Evolutionary conservation across 1,140 invertebrate species (phyloP).

Genomic region (Saccostrea glomerata): DNA sequence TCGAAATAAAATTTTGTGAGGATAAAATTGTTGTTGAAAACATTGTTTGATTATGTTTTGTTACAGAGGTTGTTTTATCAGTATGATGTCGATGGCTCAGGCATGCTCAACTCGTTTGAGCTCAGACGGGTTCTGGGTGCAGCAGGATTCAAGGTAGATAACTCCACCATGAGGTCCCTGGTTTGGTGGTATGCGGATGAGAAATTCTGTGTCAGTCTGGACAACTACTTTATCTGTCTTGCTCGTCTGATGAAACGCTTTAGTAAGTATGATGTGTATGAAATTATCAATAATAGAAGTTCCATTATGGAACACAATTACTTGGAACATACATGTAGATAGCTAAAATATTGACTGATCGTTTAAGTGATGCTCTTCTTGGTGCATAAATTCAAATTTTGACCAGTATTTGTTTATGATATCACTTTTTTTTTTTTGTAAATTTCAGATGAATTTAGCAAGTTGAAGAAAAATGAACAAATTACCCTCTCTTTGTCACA

Average conservation of each 20-base stretch:
- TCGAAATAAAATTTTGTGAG: no score
- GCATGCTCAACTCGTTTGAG: conserved; percentile 84
- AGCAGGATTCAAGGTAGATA: conserved; percentile 89
- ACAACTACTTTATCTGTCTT: conserved; percentile 95
- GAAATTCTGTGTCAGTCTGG: conserved; percentile 88
- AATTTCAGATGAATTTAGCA: conserved; percentile 62
- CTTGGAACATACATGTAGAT: no score
- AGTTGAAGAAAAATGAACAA: conserved; percentile 57
- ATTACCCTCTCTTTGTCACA: conserved; percentile 83
- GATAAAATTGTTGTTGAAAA: no score
- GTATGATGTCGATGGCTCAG: conserved; percentile 68
- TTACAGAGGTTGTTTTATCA: conserved; percentile 80
- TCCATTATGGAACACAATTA: no score
- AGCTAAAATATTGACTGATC: no score
- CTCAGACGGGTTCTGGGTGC: conserved; percentile 88
- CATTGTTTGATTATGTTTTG: not conserved
- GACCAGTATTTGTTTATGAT: not conserved
- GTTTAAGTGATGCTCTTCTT: no score
- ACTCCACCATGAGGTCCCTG: conserved; percentile 90
- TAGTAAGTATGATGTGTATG: conserved; percentile 61
- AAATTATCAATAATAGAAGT: no score
- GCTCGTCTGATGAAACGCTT: conserved; percentile 91
- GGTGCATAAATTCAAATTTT: no score
- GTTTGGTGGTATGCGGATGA: conserved; percentile 89
- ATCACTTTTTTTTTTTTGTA: not conserved